A percentile compares a stretch with the other conserved stretches of the same genome.
Conservation (phyloP, 1,140 invertebrate genomes). For the Drosophila bipectinata region DNA sequence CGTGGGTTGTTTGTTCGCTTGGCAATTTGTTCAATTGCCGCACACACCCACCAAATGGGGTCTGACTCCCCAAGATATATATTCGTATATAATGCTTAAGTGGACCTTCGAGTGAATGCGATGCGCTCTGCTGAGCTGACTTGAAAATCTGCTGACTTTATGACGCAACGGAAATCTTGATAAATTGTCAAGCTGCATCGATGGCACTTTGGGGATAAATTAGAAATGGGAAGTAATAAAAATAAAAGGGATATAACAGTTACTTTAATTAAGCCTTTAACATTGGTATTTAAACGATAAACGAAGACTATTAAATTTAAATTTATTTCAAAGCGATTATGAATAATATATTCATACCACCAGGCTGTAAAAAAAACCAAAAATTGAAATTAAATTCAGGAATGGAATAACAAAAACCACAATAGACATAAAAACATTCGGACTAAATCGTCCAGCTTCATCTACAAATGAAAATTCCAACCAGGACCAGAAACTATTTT, state of each 20-base stretch:
- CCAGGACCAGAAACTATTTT: constrained; percentile 14
- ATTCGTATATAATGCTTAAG: constrained; percentile 14
- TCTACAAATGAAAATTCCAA: constrained; percentile 31
- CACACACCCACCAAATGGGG: constrained; percentile 19
- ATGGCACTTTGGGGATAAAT: background rate
- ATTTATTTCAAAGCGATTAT: background rate
- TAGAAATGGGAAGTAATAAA: background rate
- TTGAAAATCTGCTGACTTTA: constrained; percentile 31
- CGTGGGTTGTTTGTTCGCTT: constrained; percentile 21
- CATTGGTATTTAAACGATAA: background rate
- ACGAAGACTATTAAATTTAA: background rate
- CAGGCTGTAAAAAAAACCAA: background rate
- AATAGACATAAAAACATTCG: constrained; percentile 1
- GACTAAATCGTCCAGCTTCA: constrained; percentile 12
- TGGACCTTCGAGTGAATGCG: constrained; percentile 32
- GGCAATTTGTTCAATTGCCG: constrained; percentile 51
- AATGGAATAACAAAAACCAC: background rate
- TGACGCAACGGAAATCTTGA: constrained; percentile 64
- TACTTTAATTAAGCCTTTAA: background rate
- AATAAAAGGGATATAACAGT: background rate
- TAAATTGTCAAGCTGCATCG: constrained; percentile 48
- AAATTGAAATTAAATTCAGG: constrained; percentile 2
- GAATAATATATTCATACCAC: background rate
- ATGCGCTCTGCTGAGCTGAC: constrained; percentile 25
- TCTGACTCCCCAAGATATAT: constrained; percentile 3